These are phyloP conservation scores for Trichopoda pennipes DNA, from an alignment of 2,888 invertebrate genomes.

Conservation along the genomic window DNA sequence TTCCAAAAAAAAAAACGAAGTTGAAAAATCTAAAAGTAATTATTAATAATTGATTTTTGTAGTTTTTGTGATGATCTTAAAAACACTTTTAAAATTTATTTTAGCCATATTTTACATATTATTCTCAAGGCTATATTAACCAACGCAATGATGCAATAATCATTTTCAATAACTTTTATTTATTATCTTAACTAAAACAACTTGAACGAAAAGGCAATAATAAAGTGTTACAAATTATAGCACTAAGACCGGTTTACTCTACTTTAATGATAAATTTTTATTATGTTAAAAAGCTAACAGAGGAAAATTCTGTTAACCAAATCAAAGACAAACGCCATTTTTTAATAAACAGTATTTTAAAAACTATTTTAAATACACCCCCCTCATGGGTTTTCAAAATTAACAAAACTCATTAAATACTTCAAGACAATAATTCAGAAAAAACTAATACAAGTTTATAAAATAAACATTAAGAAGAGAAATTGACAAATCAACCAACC, in stretches of 20 bases:
- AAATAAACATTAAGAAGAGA: background rate
- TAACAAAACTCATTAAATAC: constrained; percentile 43
- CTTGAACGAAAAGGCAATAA: background rate
- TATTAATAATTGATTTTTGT: too few relatives aligned
- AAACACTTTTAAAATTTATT: too few relatives aligned
- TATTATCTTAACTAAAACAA: constrained; percentile 12
- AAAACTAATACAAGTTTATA: constrained; percentile 36
- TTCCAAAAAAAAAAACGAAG: too few relatives aligned
- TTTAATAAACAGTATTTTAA: constrained; percentile 7
- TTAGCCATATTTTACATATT: background rate
- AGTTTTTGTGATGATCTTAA: too few relatives aligned
- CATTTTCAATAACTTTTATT: too few relatives aligned
- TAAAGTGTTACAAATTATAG: background rate
- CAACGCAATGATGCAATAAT: constrained; percentile 2
- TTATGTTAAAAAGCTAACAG: background rate
- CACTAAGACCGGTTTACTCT: constrained; percentile 24
- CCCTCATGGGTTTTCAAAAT: constrained; percentile 48
- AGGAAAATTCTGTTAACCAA: background rate
- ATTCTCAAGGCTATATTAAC: constrained; percentile 3
- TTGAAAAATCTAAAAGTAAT: too few relatives aligned
- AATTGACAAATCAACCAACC: constrained; percentile 58
- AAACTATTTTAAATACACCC: constrained; percentile 28
- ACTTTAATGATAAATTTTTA: background rate
- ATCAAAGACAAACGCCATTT: constrained; percentile 60
- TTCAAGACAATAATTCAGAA: constrained; percentile 33